Conservation (phyloP, 2,888 invertebrate genomes). For the Cordilura impudica region DNA sequence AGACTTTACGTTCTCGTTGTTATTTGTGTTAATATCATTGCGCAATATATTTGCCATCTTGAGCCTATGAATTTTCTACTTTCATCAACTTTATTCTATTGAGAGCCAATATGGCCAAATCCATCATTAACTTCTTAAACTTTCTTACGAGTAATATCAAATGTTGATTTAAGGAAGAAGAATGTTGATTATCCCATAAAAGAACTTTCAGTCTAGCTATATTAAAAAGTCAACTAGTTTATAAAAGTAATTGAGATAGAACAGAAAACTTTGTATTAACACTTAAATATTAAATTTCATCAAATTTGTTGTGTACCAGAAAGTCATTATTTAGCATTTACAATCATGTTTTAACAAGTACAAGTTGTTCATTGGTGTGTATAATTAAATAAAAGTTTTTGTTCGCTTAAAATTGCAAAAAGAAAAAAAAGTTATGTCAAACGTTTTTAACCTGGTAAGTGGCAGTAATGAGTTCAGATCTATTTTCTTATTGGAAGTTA, state of each 20-base stretch:
- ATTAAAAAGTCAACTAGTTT: background rate
- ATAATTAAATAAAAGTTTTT: background rate
- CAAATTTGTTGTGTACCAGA: slow-evolving; percentile 59
- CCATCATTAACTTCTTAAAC: no score
- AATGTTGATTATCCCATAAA: background rate
- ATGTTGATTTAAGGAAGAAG: background rate
- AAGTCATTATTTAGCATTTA: slow-evolving; percentile 46
- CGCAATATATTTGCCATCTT: no score
- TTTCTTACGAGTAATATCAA: background rate
- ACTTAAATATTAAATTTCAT: slow-evolving; percentile 59
- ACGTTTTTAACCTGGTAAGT: background rate
- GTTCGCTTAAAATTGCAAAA: background rate
- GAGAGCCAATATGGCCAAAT: no score
- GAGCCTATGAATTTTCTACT: no score
- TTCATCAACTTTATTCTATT: no score
- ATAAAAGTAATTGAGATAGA: slow-evolving; percentile 16
- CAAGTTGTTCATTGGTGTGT: background rate
- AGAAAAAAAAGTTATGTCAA: no score
- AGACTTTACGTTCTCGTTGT: no score
- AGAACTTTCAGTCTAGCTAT: background rate
- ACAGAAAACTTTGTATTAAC: slow-evolving; percentile 19
- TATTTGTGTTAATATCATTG: no score
- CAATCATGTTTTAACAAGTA: slow-evolving; percentile 30
- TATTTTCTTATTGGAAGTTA: background rate
- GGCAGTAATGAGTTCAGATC: slow-evolving; percentile 10